These are phyloP conservation scores for Ectemnius cavifrons DNA, from an alignment of 2,888 invertebrate genomes.

Conservation along the genomic window DNA sequence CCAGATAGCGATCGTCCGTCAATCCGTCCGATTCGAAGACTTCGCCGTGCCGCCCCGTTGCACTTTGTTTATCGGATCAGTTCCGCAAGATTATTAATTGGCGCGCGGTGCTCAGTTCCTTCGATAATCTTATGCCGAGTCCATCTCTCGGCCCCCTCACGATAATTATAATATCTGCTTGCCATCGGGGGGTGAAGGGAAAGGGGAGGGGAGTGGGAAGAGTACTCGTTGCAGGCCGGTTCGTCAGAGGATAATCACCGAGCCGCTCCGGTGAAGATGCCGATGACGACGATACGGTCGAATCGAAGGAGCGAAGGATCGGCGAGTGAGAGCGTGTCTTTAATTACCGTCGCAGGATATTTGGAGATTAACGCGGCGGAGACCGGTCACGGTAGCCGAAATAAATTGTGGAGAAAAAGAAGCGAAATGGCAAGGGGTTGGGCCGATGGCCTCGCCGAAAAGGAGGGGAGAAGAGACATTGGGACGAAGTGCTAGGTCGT, in stretches of 20 bases:
- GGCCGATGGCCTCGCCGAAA: neutral
- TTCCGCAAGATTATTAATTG: too few relatives aligned
- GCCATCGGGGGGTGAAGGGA: slow-evolving; percentile 12
- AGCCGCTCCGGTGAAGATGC: slow-evolving; percentile 41
- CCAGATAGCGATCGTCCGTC: too few relatives aligned
- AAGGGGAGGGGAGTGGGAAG: slow-evolving; percentile 11
- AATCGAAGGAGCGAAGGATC: slow-evolving; percentile 21
- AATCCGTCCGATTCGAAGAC: too few relatives aligned
- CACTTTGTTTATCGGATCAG: too few relatives aligned
- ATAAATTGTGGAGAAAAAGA: slow-evolving; percentile 37
- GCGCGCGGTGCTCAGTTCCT: too few relatives aligned
- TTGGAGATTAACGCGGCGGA: slow-evolving; percentile 54
- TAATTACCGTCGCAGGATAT: slow-evolving; percentile 59
- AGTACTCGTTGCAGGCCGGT: slow-evolving; percentile 30
- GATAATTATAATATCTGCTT: slow-evolving; percentile 39
- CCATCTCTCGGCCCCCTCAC: too few relatives aligned
- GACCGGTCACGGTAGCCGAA: slow-evolving; percentile 34
- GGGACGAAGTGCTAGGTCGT: too few relatives aligned
- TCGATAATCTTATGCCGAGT: too few relatives aligned
- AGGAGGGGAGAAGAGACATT: neutral
- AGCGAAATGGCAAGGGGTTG: neutral
- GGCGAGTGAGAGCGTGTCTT: slow-evolving; percentile 44
- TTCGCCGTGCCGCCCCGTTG: too few relatives aligned
- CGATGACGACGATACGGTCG: slow-evolving; percentile 22
- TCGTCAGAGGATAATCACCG: slow-evolving; percentile 53